Evolutionary conservation across 2,888 invertebrate genomes (phyloP).

Genomic region (Serripes groenlandicus): DNA sequence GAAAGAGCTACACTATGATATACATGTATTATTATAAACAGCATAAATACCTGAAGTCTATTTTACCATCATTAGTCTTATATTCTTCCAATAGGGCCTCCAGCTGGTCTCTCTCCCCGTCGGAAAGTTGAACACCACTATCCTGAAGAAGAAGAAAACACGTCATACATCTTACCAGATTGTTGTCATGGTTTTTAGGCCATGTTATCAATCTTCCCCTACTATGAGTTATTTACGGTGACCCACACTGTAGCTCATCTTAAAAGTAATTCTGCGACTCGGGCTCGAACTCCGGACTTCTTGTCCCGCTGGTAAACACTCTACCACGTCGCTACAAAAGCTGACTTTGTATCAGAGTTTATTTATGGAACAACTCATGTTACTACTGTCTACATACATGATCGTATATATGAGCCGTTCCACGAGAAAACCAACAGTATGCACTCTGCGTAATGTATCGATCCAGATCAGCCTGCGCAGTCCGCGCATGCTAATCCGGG

Average conservation of each 20-base stretch:
- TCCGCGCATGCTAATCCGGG: background rate
- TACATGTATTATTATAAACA: too few species aligned
- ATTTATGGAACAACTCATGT: too few species aligned
- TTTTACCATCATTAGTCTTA: slow-evolving; percentile 38
- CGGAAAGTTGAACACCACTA: slow-evolving; percentile 35
- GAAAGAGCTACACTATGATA: too few species aligned
- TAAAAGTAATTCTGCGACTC: too few species aligned
- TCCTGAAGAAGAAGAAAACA: slow-evolving; percentile 23
- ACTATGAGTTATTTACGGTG: background rate
- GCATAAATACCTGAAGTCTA: slow-evolving; percentile 65
- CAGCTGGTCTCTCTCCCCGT: slow-evolving; percentile 26
- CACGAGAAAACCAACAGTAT: background rate
- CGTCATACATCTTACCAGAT: background rate
- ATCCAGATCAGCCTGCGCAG: background rate
- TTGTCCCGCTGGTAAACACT: too few species aligned
- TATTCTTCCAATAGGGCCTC: slow-evolving; percentile 33
- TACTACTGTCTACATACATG: too few species aligned
- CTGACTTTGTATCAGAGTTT: too few species aligned
- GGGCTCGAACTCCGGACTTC: too few species aligned
- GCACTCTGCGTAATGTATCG: background rate
- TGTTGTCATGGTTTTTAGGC: too few species aligned
- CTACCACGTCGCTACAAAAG: too few species aligned
- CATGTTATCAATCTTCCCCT: background rate
- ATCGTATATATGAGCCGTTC: too few species aligned
- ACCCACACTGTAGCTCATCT: background rate